phyloP scores from a whole-genome alignment of 2,797 vertebrate species.

The Chelonia mydas region DNA sequence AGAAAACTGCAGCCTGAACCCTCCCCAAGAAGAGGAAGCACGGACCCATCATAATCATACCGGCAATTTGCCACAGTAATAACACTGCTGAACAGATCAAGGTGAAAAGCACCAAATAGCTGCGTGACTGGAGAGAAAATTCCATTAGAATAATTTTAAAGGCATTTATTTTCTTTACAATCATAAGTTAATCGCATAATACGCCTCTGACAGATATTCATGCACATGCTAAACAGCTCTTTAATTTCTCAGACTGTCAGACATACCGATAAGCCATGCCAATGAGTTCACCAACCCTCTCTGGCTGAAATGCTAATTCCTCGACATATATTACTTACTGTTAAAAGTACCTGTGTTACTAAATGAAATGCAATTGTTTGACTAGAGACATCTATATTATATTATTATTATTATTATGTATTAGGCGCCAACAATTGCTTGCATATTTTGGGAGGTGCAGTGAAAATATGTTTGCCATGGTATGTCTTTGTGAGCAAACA shows the following conservation, averaged over 20 bases:
- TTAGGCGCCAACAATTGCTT: background rate
- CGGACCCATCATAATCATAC: no score
- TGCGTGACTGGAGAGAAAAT: background rate
- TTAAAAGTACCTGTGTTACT: background rate
- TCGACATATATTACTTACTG: background rate
- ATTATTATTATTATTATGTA: background rate
- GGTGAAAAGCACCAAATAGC: background rate
- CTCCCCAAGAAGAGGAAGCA: no score
- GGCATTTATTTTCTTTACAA: constrained; percentile 30
- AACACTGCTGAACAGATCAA: background rate
- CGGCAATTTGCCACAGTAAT: background rate
- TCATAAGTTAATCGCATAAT: constrained; percentile 47
- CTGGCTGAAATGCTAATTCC: constrained; percentile 29
- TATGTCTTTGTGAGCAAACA: constrained; percentile 12
- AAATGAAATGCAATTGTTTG: constrained; percentile 27
- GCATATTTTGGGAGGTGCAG: background rate
- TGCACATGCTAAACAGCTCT: background rate
- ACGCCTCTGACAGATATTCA: constrained; percentile 41
- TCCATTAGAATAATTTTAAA: constrained; percentile 31
- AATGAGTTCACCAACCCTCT: constrained; percentile 44
- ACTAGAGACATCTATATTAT: background rate
- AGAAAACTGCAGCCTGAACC: no score
- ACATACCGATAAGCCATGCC: constrained; percentile 13
- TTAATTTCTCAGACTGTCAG: constrained; percentile 43
- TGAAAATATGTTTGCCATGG: background rate